phyloP scores from a whole-genome alignment of 30 jellyfish, hydroid and myxozoan species.

The Chrysaora quinquecirrha region DNA sequence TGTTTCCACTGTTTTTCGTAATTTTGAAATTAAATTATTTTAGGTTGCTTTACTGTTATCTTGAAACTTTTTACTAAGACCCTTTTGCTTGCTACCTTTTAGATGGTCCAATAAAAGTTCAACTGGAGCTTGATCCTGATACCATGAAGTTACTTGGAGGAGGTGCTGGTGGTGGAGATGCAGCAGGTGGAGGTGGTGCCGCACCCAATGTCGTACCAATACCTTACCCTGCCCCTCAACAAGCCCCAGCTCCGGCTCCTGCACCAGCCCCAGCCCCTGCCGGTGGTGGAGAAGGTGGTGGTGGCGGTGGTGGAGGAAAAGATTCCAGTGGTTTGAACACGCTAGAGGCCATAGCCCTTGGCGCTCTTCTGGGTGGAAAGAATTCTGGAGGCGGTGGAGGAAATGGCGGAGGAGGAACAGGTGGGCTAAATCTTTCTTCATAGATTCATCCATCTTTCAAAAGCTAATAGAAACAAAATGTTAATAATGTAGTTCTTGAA shows the following conservation, averaged over 20 bases:
- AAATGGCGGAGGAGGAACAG: conserved; percentile 75
- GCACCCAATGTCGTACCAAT: conserved; percentile 66
- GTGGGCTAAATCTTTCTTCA: too few relatives aligned
- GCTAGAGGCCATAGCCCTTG: conserved; percentile 90
- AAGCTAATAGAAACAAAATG: too few relatives aligned
- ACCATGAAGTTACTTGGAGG: conserved; percentile 88
- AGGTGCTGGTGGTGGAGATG: conserved; percentile 87
- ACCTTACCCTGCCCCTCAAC: conserved; percentile 76
- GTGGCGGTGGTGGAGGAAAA: conserved; percentile 84
- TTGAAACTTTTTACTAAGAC: too few relatives aligned
- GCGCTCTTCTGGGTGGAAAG: conserved; percentile 91
- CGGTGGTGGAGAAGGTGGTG: conserved; percentile 77
- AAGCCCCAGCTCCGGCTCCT: conserved; percentile 88
- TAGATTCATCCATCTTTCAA: too few relatives aligned
- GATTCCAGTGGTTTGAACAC: conserved; percentile 79
- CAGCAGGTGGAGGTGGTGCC: conserved; percentile 69
- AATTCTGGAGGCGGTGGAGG: conserved; percentile 57
- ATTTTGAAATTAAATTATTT: too few relatives aligned
- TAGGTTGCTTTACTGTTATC: too few relatives aligned
- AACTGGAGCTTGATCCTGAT: conserved; percentile 83
- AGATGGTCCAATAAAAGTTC: conserved; percentile 88
- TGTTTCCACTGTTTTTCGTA: too few relatives aligned
- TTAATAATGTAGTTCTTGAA: too few relatives aligned
- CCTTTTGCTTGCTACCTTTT: too few relatives aligned
- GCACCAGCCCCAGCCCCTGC: conserved; percentile 80